These are phyloP conservation scores for Vandiemenella viatica DNA, from an alignment of 2,888 invertebrate genomes.

Conservation along the genomic window DNA sequence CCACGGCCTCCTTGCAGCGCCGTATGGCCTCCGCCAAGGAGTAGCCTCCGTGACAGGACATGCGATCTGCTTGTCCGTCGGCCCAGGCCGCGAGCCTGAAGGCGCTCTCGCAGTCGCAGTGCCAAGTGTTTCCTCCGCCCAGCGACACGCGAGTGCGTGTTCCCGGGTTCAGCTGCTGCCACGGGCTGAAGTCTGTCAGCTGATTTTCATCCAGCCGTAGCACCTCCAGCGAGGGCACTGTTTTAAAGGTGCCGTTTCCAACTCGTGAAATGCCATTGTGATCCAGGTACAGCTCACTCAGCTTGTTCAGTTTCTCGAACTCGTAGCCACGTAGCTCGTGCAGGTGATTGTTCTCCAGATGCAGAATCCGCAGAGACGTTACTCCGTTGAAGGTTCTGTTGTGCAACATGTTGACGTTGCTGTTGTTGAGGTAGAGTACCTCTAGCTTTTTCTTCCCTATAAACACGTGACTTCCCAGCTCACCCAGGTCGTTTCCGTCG, in stretches of 20 bases:
- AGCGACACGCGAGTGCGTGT: conserved; percentile 47
- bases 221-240: conserved; percentile 53
- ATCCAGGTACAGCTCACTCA: conserved; percentile 60
- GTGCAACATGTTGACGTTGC: conserved; percentile 57
- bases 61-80: conserved; percentile 24
- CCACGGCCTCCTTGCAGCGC: conserved; percentile 35
- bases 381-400: conserved; percentile 73
- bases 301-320: conserved; percentile 56
- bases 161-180: conserved; percentile 27
- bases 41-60: not conserved
- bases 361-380: conserved; percentile 52
- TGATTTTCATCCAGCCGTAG: conserved; percentile 62
- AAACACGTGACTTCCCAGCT: conserved; percentile 70
- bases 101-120: conserved; percentile 62
- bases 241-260: conserved; percentile 60
- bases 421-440: conserved; percentile 62
- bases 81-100: conserved; percentile 55
- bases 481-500: conserved; percentile 64
- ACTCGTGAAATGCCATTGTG: conserved; percentile 59
- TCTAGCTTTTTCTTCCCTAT: conserved; percentile 71
- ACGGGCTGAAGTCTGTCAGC: conserved; percentile 60
- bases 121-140: conserved; percentile 67
- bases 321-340: conserved; percentile 58
- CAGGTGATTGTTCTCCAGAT: conserved; percentile 61
- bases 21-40: conserved; percentile 32